Base-by-base conservation (phyloP, 2,888 invertebrate genomes). In the Electrophaes corylata region DNA sequence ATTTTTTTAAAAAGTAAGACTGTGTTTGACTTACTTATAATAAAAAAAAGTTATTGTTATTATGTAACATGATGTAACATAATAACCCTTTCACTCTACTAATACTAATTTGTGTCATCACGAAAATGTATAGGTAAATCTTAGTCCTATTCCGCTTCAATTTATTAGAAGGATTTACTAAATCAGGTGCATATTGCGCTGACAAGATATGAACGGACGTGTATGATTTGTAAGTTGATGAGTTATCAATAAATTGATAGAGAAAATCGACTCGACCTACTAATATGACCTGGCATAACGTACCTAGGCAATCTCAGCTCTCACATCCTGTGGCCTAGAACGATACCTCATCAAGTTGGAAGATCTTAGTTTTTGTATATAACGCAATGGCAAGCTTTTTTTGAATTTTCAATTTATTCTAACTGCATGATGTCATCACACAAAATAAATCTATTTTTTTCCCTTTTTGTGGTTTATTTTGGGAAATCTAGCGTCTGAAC, bases 251-350 rank as follows among this genome's bases (percentile, higher is more conserved):
- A 51, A 56, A 55, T 40, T 39, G 55, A 11, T 44, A 55, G 29
- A 51, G 60, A 51, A 60, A 60, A 51, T 60, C 11, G 39, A 55
- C 26, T 59, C 20, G 50, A 29, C 64, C 59, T 23, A 60, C 56
- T 57, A 56, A 64, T 57, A 41, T 59, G 51, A 60, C 54, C 62
- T 49, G 29, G 43, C n/a, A 33, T 35, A 41, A 35, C 20, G 20
- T 33, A 23, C 16, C 14, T 60, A 45, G 55, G 43, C 49, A 52
- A 61, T 55, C 54, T 55, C 51, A 43, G 52, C 57, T 57, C 56
- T 66, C 50, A 56, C 62, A 64, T 66, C 66, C 66, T 66, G 66
- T 49, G 37, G 29, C 46, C 50, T 46, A 56, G 49, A 49, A 48
- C 37, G 0, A 18, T 48, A 19, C 29, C 35, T 44, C 29, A 40